Percentiles rank a stretch among this genome's conserved stretches.
Conservation (phyloP, 2,888 invertebrate genomes). For the Gasteruption jaculator region DNA sequence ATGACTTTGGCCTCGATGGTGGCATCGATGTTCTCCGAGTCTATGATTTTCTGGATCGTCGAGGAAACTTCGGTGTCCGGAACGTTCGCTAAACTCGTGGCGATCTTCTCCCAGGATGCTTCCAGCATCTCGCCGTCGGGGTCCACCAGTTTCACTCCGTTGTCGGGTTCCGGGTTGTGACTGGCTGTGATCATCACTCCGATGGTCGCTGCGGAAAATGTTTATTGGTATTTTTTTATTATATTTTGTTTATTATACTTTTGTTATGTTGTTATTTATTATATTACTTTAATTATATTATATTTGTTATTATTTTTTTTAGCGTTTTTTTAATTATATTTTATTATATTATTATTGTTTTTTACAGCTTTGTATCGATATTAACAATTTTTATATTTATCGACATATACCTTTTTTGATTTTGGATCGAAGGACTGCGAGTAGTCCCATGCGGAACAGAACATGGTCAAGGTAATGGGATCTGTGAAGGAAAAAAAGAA, state of each 20-base stretch:
- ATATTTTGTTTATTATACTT: background rate
- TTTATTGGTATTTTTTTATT: background rate
- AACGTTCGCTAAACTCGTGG: constrained; percentile 83
- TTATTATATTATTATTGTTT: background rate
- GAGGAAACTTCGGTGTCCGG: constrained; percentile 38
- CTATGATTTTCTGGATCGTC: constrained; percentile 57
- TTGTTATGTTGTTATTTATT: background rate
- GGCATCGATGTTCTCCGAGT: constrained; percentile 69
- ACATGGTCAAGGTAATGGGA: constrained; percentile 83
- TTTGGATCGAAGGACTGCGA: constrained; percentile 85
- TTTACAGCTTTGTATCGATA: constrained; percentile 6
- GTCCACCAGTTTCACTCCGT: constrained; percentile 95
- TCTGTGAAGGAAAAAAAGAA: constrained; percentile 56
- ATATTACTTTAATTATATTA: constrained; percentile 1
- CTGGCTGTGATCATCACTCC: constrained; percentile 99
- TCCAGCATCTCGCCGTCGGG: constrained; percentile 97
- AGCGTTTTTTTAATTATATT: no score
- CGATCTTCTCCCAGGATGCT: constrained; percentile 84
- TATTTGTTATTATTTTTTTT: no score
- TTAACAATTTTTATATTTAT: background rate
- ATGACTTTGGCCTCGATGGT: constrained; percentile 66
- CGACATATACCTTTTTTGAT: constrained; percentile 64
- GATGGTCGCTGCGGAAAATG: constrained; percentile 60
- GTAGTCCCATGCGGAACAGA: constrained; percentile 89
- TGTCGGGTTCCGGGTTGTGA: constrained; percentile 94